phyloP scores from a whole-genome alignment of 1,140 invertebrate genomes.

The Papilio dardanus region DNA sequence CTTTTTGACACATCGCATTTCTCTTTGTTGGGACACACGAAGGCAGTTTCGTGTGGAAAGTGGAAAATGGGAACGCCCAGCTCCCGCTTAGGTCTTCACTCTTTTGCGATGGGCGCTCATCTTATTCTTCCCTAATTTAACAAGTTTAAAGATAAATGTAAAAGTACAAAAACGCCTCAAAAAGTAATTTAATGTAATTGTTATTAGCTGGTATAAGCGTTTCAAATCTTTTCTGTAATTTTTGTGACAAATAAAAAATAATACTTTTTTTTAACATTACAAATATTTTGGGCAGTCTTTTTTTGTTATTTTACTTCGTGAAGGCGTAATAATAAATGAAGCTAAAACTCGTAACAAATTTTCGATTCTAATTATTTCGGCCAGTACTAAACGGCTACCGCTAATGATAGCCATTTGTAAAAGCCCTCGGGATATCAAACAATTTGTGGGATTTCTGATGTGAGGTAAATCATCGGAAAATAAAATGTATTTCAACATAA shows the following conservation, averaged over 20 bases:
- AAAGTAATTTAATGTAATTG: too few species aligned
- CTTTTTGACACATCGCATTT: too few species aligned
- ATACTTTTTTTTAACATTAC: not conserved
- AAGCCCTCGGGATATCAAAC: constrained; percentile 1
- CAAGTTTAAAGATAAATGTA: too few species aligned
- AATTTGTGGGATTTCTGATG: not conserved
- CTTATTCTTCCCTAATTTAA: too few species aligned
- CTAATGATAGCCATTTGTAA: constrained; percentile 11
- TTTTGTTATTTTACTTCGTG: not conserved
- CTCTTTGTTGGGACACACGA: too few species aligned
- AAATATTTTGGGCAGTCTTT: not conserved
- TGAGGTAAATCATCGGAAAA: not conserved
- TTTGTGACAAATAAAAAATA: not conserved
- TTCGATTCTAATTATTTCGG: constrained; percentile 10
- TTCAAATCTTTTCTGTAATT: too few species aligned
- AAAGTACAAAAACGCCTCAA: too few species aligned
- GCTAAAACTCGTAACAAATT: constrained; percentile 22
- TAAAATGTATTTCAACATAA: not conserved
- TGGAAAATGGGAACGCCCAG: too few species aligned
- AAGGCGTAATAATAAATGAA: constrained; percentile 1
- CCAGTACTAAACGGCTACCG: not conserved
- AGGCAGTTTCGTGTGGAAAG: too few species aligned
- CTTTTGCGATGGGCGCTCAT: too few species aligned
- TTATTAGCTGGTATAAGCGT: too few species aligned
- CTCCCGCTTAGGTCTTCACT: too few species aligned